Base-by-base conservation (phyloP, 2,797 vertebrate species). In the Danio tinwini region DNA sequence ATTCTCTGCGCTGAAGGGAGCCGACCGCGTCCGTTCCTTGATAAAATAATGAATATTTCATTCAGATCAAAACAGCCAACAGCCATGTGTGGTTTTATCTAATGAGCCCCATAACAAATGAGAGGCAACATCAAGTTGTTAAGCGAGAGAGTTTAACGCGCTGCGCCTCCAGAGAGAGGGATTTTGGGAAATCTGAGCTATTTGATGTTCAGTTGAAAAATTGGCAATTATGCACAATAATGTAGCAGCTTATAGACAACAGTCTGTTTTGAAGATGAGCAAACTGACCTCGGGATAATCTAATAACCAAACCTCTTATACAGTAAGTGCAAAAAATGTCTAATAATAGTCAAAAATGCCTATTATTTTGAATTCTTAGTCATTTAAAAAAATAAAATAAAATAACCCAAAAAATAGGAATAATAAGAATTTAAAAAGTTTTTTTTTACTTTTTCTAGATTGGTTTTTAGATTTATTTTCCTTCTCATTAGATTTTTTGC, bases 71-170 rank as follows among this genome's bases (percentile, higher is more conserved):
- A 69, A 68, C 12, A 61, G 55, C 63, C 63, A 58, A 39, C 21
- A 76, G 63, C 11, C 62, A 65, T 76, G 7, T 76, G 62, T 50
- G 65, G 55, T 59, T 78, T 78, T 68, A 50, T 64, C 50, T 56
- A 65, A 76, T 67, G 50, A 69, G 44, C n/a, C 53, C 4, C 21
- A 50, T 49, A 77, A 47, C 29, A 76, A 76, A 67, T 21, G 39
- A 19, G 17, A 4, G 0, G 45, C 42, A 50, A 62, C 29, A 37
- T 50, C 40, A 73, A 44, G 40, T 45, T 19, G 42, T 47, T 71
- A 58, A 45, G 5, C 70, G 11, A 73, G 40, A 56, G 7, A 47
- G 53, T 58, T 73, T n/a, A 56, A 44, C 5, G 4, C n/a, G 9
- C 58, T 7, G 56, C n/a, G 58, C 6, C 53, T 73, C 53, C 17